These are phyloP conservation scores for Pipistrellus pipistrellus DNA, from an alignment of 2,797 vertebrate genomes.

Conservation along the genomic window DNA sequence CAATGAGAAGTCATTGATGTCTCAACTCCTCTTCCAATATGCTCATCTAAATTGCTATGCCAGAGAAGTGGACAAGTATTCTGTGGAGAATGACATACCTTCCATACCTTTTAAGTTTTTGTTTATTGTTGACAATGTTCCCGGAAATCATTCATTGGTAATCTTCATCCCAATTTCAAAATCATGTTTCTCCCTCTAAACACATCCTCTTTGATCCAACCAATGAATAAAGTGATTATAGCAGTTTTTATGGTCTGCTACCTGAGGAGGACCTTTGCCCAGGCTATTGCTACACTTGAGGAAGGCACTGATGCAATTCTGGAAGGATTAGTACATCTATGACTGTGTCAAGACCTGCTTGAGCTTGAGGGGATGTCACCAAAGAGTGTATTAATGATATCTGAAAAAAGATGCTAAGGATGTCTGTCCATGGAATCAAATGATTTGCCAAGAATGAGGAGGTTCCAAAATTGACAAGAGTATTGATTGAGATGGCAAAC, in stretches of 20 bases:
- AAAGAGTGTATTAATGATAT: neutral
- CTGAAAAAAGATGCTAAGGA: neutral
- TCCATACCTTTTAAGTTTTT: neutral
- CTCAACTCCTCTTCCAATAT: neutral
- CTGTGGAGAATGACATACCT: neutral
- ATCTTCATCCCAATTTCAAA: neutral
- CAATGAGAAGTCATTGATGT: neutral
- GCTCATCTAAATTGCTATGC: neutral
- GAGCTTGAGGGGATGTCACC: neutral
- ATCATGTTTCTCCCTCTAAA: neutral
- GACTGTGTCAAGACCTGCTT: neutral
- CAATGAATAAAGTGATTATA: neutral
- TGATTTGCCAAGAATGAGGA: neutral
- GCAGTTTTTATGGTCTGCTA: neutral
- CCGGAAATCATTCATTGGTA: neutral
- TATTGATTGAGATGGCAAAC: neutral
- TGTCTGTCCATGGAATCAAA: neutral
- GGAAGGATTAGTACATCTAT: neutral
- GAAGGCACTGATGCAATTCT: neutral
- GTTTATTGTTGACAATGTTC: neutral
- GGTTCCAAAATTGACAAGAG: neutral
- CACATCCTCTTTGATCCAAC: neutral
- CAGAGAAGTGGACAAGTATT: neutral
- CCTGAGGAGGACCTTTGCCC: neutral
- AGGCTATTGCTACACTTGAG: neutral